These are phyloP conservation scores for Uromys caudimaculatus DNA, from an alignment of 2,797 vertebrate genomes.

Conservation along the genomic window DNA sequence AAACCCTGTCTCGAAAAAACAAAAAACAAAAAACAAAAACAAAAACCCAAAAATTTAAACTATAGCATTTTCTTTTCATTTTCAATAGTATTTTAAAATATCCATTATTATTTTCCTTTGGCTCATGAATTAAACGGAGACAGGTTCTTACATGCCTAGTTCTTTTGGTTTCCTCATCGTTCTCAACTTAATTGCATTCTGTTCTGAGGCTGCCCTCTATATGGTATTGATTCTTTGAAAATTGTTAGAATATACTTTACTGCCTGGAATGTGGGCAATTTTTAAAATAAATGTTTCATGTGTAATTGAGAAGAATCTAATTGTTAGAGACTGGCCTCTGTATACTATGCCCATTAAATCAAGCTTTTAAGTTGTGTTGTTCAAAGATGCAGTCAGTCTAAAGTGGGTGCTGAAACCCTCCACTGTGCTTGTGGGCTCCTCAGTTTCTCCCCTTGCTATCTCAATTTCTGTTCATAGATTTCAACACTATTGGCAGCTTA, in stretches of 20 bases:
- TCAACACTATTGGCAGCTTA: neutral
- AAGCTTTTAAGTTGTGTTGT: conserved; percentile 19
- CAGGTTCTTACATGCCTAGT: neutral
- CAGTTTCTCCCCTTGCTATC: neutral
- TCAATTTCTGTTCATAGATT: neutral
- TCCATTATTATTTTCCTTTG: neutral
- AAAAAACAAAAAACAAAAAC: no score
- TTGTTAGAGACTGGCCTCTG: neutral
- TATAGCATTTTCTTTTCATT: neutral
- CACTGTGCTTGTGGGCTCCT: neutral
- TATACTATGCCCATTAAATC: neutral
- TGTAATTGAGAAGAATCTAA: conserved; percentile 33
- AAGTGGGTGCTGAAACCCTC: neutral
- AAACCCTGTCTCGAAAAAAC: no score
- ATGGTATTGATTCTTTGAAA: conserved; percentile 45
- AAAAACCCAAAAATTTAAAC: neutral
- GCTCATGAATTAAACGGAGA: neutral
- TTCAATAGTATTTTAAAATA: neutral
- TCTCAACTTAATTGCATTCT: neutral
- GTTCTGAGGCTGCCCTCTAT: neutral
- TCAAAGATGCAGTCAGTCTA: neutral
- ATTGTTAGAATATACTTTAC: conserved; percentile 28
- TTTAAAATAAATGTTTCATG: conserved; percentile 49
- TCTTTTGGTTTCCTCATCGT: neutral
- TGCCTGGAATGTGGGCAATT: neutral